Percentiles rank a stretch among this genome's conserved stretches.
These are phyloP conservation scores for Isoperla grammatica DNA, from an alignment of 2,888 invertebrate genomes.

Conservation along the genomic window DNA sequence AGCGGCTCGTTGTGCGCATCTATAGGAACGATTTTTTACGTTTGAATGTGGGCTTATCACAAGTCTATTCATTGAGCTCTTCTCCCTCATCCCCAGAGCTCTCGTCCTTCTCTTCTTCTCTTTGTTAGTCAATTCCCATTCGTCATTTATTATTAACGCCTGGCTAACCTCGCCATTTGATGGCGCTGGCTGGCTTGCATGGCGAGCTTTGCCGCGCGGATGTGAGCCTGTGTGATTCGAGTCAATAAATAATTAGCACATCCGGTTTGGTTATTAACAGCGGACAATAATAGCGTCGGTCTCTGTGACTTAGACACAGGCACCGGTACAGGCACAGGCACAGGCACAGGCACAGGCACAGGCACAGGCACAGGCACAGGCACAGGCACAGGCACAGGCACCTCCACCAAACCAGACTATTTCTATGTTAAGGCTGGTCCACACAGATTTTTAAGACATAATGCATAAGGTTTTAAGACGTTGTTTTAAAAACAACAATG, in stretches of 20 bases:
- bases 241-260: slow-evolving; percentile 25
- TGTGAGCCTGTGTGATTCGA: slow-evolving; percentile 16
- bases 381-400: too few relatives aligned
- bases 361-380: too few relatives aligned
- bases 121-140: slow-evolving; percentile 17
- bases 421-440: too few relatives aligned
- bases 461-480: too few relatives aligned
- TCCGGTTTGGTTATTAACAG: slow-evolving; percentile 8
- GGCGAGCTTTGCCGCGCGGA: not conserved
- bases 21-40: too few relatives aligned
- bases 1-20: too few relatives aligned
- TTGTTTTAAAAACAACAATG: too few relatives aligned
- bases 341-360: too few relatives aligned
- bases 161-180: slow-evolving; percentile 22
- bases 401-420: too few relatives aligned
- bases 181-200: not conserved
- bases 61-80: slow-evolving; percentile 13
- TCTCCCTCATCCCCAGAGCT: slow-evolving; percentile 3
- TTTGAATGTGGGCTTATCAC: too few relatives aligned
- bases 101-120: not conserved
- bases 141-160: slow-evolving; percentile 18
- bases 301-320: not conserved
- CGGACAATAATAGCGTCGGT: slow-evolving; percentile 2
- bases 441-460: too few relatives aligned
- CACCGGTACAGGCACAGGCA: too few relatives aligned